These are phyloP conservation scores for Ptilodon capucinus DNA, from an alignment of 2,888 invertebrate species.

Conservation along the genomic window DNA sequence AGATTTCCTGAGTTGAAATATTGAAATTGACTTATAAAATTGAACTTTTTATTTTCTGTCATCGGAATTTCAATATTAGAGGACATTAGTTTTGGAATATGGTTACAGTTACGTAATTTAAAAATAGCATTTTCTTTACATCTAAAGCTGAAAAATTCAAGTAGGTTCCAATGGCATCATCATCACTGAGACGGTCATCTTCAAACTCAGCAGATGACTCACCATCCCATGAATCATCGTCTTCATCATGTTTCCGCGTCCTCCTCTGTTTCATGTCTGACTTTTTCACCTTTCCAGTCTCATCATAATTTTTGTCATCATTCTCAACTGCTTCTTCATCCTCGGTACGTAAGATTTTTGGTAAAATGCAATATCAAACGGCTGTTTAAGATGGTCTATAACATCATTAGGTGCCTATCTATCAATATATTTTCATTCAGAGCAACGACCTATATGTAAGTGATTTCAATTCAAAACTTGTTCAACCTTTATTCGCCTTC, in stretches of 20 bases:
- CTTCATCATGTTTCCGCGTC: constrained; percentile 71
- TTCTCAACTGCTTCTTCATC: constrained; percentile 43
- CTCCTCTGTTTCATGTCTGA: constrained; percentile 58
- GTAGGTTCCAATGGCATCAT: constrained; percentile 72
- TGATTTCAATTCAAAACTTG: neutral
- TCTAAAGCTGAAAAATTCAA: no score
- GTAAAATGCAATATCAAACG: no score
- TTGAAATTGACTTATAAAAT: no score
- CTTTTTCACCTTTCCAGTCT: constrained; percentile 51
- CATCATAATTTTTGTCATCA: constrained; percentile 46
- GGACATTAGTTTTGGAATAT: no score
- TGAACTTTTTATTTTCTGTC: no score
- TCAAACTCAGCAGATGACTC: constrained; percentile 80
- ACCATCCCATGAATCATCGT: constrained; percentile 85
- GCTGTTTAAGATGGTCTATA: no score
- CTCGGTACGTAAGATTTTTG: no score
- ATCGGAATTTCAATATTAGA: no score
- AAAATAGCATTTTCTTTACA: no score
- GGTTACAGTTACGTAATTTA: no score
- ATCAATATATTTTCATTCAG: neutral
- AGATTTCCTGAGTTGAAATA: no score
- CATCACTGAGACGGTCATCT: constrained; percentile 71
- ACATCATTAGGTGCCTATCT: neutral
- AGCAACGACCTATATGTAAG: neutral
- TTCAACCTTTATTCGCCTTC: neutral